A percentile compares a stretch with the other conserved stretches of the same genome.
Evolutionary conservation across 1,140 invertebrate genomes (phyloP).

Genomic region (Arion vulgaris): DNA sequence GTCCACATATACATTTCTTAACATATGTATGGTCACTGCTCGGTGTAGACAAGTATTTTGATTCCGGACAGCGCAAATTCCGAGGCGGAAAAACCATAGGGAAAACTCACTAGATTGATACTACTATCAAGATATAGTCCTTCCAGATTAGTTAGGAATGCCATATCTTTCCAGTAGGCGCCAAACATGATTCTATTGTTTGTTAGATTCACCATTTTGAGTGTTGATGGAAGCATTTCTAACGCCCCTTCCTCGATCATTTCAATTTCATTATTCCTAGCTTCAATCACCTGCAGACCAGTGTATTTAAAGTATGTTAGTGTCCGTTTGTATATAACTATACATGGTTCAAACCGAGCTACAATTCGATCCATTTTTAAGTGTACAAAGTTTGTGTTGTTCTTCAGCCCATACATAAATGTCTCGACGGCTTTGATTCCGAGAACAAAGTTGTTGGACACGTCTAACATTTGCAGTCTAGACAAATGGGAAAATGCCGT

Average conservation of each 20-base stretch:
- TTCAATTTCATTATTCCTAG: conserved; percentile 33
- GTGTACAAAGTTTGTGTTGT: conserved; percentile 14
- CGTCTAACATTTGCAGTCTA: not conserved
- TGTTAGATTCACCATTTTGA: not conserved
- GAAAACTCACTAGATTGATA: not conserved
- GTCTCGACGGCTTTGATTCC: conserved; percentile 12
- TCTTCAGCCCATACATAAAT: conserved; percentile 23
- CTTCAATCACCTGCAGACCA: conserved; percentile 19
- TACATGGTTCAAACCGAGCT: not conserved
- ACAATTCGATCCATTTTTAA: conserved; percentile 3
- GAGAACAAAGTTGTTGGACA: conserved; percentile 20
- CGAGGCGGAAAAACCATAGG: not conserved
- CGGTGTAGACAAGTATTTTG: not conserved
- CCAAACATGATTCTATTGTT: conserved; percentile 35
- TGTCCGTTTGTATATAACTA: not conserved
- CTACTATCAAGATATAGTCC: conserved; percentile 11
- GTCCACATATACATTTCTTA: not conserved
- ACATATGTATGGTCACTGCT: not conserved
- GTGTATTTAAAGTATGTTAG: conserved; percentile 11
- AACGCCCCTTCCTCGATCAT: conserved; percentile 28
- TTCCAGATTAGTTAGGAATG: not conserved
- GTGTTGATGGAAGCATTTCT: not conserved
- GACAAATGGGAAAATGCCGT: not conserved
- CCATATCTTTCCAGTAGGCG: conserved; percentile 32
- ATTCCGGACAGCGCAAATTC: not conserved